A percentile compares a stretch with the other conserved stretches of the same genome.
Conservation (phyloP, 2,113 vertebrate species). For the Erythrocercus mccallii region DNA sequence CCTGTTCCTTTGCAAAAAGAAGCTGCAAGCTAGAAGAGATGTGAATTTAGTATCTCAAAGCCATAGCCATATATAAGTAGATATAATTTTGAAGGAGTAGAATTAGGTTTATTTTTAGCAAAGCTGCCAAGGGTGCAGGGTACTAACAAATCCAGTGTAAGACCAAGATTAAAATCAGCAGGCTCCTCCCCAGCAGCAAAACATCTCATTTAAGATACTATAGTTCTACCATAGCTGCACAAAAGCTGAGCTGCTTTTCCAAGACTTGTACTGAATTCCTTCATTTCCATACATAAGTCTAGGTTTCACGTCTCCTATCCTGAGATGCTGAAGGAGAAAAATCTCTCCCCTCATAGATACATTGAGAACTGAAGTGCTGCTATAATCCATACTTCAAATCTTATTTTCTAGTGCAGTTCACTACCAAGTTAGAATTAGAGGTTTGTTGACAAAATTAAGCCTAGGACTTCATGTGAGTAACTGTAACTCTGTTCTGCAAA, state of each 20-base stretch:
- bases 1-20: not conserved
- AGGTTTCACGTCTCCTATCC: not conserved
- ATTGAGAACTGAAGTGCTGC: not conserved
- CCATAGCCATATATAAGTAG: accelerated
- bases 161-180: not conserved
- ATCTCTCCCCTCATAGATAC: not conserved
- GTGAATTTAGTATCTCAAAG: not conserved
- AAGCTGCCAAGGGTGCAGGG: not conserved
- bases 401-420: not conserved
- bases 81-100: not conserved
- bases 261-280: not conserved
- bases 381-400: not conserved
- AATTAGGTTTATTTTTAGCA: not conserved
- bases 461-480: not conserved
- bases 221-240: not conserved
- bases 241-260: not conserved
- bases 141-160: not conserved
- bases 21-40: not conserved
- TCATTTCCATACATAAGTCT: not conserved
- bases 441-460: not conserved
- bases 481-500: not conserved
- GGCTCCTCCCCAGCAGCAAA: not conserved
- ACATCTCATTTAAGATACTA: not conserved
- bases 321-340: not conserved
- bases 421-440: not conserved